These are phyloP conservation scores for Bombus waltoni DNA, from an alignment of 1,140 invertebrate species.

Conservation along the genomic window DNA sequence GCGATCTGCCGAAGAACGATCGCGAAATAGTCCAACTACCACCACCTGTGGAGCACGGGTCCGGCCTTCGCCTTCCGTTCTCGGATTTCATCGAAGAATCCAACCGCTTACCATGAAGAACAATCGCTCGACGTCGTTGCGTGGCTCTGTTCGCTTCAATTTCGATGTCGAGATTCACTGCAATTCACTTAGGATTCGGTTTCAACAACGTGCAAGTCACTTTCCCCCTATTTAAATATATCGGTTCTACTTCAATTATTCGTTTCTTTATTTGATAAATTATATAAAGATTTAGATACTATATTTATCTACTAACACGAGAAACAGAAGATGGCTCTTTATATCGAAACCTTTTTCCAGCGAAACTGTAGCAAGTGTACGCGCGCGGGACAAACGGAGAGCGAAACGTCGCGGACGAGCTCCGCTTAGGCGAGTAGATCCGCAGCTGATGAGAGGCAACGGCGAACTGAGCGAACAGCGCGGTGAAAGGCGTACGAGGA, in stretches of 20 bases:
- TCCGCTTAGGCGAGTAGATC: conserved; percentile 30
- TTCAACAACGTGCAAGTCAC: background rate
- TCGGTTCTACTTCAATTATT: background rate
- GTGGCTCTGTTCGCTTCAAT: background rate
- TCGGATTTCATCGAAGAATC: background rate
- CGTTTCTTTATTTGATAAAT: no score
- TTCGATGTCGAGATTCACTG: background rate
- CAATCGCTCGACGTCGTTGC: background rate
- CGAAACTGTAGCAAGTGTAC: no score
- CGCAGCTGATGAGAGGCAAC: conserved; percentile 73
- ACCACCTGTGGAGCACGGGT: conserved; percentile 33
- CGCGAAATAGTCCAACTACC: conserved; percentile 8
- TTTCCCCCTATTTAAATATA: background rate
- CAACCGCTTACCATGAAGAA: conserved; percentile 37
- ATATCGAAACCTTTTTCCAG: background rate
- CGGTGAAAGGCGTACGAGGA: conserved; percentile 76
- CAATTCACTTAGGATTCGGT: background rate
- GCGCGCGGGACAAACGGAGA: background rate
- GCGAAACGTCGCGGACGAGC: background rate
- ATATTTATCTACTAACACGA: background rate
- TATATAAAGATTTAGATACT: no score
- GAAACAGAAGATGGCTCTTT: background rate
- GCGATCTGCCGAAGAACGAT: background rate
- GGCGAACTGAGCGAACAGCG: conserved; percentile 71
- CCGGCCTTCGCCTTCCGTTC: background rate